A percentile compares a stretch with the other conserved stretches of the same genome.
Conservation (phyloP, 2,888 invertebrate genomes). For the Coenonympha arcania region DNA sequence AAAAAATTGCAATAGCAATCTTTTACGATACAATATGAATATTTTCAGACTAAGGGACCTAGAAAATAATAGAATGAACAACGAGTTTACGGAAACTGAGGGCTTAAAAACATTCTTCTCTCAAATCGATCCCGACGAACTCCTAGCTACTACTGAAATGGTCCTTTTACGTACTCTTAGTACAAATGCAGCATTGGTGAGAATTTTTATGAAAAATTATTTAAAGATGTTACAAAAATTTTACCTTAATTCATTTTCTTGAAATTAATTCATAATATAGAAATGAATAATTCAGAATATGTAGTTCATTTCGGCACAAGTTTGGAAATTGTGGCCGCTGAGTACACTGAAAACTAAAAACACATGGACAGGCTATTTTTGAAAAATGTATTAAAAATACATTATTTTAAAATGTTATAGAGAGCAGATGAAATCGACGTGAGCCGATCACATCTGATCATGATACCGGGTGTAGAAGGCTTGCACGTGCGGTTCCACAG, state of each 20-base stretch:
- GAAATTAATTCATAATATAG: too few relatives aligned
- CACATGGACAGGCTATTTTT: too few relatives aligned
- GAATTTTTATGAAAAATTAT: not conserved
- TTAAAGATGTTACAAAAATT: too few relatives aligned
- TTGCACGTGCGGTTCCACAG: conserved; percentile 36
- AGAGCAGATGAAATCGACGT: conserved; percentile 40
- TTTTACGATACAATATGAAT: not conserved
- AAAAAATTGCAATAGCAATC: too few relatives aligned
- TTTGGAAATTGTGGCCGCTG: too few relatives aligned
- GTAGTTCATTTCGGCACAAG: too few relatives aligned
- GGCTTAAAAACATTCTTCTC: conserved; percentile 38
- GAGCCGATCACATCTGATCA: conserved; percentile 34
- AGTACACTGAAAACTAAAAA: not conserved
- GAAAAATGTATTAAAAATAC: too few relatives aligned
- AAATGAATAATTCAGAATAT: too few relatives aligned
- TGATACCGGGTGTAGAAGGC: conserved; percentile 48
- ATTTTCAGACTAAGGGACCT: conserved; percentile 30
- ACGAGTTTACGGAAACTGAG: conserved; percentile 18
- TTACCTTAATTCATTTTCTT: too few relatives aligned
- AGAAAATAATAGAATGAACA: conserved; percentile 23
- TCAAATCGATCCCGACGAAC: conserved; percentile 37
- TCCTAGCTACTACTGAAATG: conserved; percentile 36
- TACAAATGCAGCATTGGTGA: conserved; percentile 18
- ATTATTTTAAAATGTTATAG: conserved; percentile 34
- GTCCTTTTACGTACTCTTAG: conserved; percentile 31